Percentiles rank a stretch among this genome's conserved stretches.
Evolutionary conservation across 2,888 invertebrate genomes (phyloP).

Genomic region (Gymnoscelis rufifasciata): DNA sequence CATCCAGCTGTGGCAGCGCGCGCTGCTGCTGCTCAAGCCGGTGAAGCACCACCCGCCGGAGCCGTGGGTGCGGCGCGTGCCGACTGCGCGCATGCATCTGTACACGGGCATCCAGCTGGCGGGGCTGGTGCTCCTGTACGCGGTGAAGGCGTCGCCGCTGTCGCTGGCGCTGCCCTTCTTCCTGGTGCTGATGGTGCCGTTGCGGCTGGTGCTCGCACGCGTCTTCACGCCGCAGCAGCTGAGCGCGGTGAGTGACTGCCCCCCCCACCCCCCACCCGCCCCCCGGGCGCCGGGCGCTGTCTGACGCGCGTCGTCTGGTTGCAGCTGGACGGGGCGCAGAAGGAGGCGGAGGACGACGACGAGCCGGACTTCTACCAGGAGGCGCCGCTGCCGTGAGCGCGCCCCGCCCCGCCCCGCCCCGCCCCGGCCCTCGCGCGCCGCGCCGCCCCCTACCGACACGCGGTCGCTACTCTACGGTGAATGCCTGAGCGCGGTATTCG

Average conservation of each 20-base stretch:
- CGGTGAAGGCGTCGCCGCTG: slow-evolving; percentile 92
- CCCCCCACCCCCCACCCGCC: too few relatives aligned
- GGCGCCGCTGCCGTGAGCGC: slow-evolving; percentile 87
- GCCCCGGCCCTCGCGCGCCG: neutral
- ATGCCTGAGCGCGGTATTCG: too few relatives aligned
- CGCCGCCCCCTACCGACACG: neutral
- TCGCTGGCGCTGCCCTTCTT: slow-evolving; percentile 97
- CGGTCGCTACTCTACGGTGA: too few relatives aligned
- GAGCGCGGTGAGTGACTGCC: slow-evolving; percentile 82
- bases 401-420: neutral
- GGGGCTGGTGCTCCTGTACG: slow-evolving; percentile 89
- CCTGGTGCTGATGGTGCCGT: slow-evolving; percentile 93
- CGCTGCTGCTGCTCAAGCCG: slow-evolving; percentile 94
- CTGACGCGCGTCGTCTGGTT: too few relatives aligned
- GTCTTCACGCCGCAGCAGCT: slow-evolving; percentile 90
- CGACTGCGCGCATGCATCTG: slow-evolving; percentile 94
- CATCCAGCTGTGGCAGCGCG: slow-evolving; percentile 95
- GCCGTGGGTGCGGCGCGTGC: slow-evolving; percentile 88
- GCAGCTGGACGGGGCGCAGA: slow-evolving; percentile 92
- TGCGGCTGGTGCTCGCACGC: slow-evolving; percentile 85
- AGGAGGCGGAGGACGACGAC: slow-evolving; percentile 88
- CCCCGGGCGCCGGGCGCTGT: too few relatives aligned
- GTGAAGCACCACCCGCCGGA: slow-evolving; percentile 96
- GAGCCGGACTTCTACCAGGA: slow-evolving; percentile 97
- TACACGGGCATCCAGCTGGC: slow-evolving; percentile 91